These are phyloP conservation scores for Patella pellucida DNA, from an alignment of 2,888 invertebrate genomes.

Conservation along the genomic window DNA sequence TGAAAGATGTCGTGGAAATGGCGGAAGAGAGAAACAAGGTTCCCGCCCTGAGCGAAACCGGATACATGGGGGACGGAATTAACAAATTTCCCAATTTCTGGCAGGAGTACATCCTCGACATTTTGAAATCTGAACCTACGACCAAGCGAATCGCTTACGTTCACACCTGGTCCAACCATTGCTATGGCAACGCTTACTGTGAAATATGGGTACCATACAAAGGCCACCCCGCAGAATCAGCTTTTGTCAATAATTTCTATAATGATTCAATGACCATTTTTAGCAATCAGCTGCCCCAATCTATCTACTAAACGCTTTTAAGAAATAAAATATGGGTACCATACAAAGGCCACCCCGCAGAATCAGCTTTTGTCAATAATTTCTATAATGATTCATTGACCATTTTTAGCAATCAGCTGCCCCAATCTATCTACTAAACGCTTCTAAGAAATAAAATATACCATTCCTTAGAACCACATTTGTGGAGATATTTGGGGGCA, in stretches of 20 bases:
- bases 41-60: constrained; percentile 38
- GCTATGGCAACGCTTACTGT: constrained; percentile 19
- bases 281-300: constrained; percentile 12
- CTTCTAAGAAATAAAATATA: no score
- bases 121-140: constrained; percentile 21
- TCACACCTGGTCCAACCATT: constrained; percentile 35
- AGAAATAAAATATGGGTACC: constrained; percentile 17
- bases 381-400: constrained; percentile 30
- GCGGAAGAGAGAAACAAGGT: constrained; percentile 32
- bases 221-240: constrained; percentile 27
- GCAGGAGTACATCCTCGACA: constrained; percentile 31
- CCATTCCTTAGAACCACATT: no score
- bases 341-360: constrained; percentile 31
- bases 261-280: constrained; percentile 29
- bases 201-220: constrained; percentile 27
- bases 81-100: constrained; percentile 30
- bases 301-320: no score
- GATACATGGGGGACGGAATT: constrained; percentile 28
- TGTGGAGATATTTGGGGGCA: no score
- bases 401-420: constrained; percentile 20
- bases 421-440: background rate
- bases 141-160: constrained; percentile 31
- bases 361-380: constrained; percentile 23
- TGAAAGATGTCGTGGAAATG: constrained; percentile 26
- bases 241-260: constrained; percentile 30